Conservation (phyloP, 2,113 vertebrate species). For the Megaleporinus macrocephalus region DNA sequence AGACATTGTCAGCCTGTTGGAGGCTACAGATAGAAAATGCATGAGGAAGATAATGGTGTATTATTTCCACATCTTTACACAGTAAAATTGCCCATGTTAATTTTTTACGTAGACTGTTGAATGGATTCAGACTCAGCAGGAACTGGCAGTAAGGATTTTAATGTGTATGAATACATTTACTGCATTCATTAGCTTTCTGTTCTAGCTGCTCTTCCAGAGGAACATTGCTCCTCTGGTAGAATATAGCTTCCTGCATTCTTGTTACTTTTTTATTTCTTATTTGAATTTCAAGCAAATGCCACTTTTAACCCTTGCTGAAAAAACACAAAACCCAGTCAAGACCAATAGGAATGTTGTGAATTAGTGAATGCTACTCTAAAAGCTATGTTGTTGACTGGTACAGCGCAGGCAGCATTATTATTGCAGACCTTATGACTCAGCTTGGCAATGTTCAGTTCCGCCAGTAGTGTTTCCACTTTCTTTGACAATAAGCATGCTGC, state of each 20-base stretch:
- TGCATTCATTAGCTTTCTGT: not conserved
- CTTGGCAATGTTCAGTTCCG: not conserved
- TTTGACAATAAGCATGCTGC: conserved; percentile 2
- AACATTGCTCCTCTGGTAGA: not conserved
- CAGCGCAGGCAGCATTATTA: conserved; percentile 15
- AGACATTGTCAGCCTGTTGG: not conserved
- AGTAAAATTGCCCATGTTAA: no score
- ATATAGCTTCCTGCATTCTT: not conserved
- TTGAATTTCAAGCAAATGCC: not conserved
- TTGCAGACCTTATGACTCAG: conserved; percentile 2
- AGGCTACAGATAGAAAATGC: not conserved
- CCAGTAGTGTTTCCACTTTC: conserved; percentile 13
- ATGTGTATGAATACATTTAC: not conserved
- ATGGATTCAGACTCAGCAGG: no score
- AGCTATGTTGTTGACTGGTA: conserved; percentile 4
- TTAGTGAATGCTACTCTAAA: not conserved
- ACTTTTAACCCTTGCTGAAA: not conserved
- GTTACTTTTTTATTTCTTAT: not conserved
- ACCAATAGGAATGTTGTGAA: not conserved
- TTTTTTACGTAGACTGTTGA: no score
- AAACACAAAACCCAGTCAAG: not conserved
- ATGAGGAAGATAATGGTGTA: no score
- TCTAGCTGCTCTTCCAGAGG: not conserved
- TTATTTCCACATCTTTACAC: no score
- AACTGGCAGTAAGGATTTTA: no score